Percentiles rank a stretch among this genome's conserved stretches.
Conservation (phyloP, 1,140 invertebrate genomes). For the Heliconius eleuchia region DNA sequence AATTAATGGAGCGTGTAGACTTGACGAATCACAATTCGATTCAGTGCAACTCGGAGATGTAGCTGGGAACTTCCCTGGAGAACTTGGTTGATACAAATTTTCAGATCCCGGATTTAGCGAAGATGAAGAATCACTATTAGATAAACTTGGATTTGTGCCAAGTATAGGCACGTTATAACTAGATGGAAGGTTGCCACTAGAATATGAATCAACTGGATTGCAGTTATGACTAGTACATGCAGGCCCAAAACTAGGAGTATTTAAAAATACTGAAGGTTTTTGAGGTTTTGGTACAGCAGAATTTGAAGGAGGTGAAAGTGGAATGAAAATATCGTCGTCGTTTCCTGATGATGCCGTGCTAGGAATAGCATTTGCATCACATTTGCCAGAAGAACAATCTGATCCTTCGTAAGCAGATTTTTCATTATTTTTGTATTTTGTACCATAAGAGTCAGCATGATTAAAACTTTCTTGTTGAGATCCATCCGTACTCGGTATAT, state of each 20-base stretch:
- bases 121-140: background rate
- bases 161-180: conserved; percentile 63
- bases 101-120: conserved; percentile 1
- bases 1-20: background rate
- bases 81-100: conserved; percentile 22
- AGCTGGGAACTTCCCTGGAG: conserved; percentile 25
- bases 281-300: conserved; percentile 9
- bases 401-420: background rate
- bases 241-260: conserved; percentile 45
- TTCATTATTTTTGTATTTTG: background rate
- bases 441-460: background rate
- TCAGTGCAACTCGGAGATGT: conserved; percentile 29
- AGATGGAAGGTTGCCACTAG: conserved; percentile 39
- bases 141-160: conserved; percentile 33
- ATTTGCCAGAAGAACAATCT: conserved; percentile 44
- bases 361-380: conserved; percentile 24
- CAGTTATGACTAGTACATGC: conserved; percentile 51
- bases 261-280: conserved; percentile 40
- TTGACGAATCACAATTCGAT: conserved; percentile 38
- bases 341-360: conserved; percentile 11
- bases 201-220: conserved; percentile 27
- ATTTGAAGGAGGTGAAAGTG: conserved; percentile 22
- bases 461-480: background rate
- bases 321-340: conserved; percentile 34
- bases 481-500: conserved; percentile 20